A percentile compares a stretch with the other conserved stretches of the same genome.
phyloP scores from a whole-genome alignment of 2,888 invertebrate species.

The Pharmacophagus antenor region DNA sequence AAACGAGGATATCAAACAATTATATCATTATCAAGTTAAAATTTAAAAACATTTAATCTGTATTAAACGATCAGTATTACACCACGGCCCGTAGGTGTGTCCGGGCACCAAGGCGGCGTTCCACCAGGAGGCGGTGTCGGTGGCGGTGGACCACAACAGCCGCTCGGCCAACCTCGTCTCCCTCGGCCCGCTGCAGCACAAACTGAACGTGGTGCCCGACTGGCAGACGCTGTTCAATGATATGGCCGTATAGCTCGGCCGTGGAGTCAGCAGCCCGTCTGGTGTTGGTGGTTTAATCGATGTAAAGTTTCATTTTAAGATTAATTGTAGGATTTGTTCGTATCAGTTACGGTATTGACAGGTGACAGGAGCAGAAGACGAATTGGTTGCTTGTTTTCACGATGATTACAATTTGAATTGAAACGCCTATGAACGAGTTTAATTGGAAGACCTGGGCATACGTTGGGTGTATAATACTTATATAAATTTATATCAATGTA shows the following conservation, averaged over 20 bases:
- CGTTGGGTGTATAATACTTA: no score
- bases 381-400: no score
- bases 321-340: background rate
- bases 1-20: no score
- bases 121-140: conserved; percentile 80
- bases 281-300: no score
- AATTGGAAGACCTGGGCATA: no score
- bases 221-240: conserved; percentile 74
- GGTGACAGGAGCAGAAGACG: no score
- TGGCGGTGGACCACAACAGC: conserved; percentile 71
- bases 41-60: background rate
- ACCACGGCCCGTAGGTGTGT: conserved; percentile 69
- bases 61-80: background rate
- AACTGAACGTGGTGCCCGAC: conserved; percentile 79
- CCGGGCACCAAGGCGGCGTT: conserved; percentile 81
- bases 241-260: conserved; percentile 50
- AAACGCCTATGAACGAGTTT: no score
- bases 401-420: no score
- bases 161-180: conserved; percentile 80
- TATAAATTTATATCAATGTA: no score
- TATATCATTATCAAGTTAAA: no score
- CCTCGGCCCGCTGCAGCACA: conserved; percentile 79
- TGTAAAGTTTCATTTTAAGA: background rate
- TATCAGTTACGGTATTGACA: no score
- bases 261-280: no score